phyloP scores from a whole-genome alignment of 2,888 invertebrate species.

The Chromoteleia sp. region DNA sequence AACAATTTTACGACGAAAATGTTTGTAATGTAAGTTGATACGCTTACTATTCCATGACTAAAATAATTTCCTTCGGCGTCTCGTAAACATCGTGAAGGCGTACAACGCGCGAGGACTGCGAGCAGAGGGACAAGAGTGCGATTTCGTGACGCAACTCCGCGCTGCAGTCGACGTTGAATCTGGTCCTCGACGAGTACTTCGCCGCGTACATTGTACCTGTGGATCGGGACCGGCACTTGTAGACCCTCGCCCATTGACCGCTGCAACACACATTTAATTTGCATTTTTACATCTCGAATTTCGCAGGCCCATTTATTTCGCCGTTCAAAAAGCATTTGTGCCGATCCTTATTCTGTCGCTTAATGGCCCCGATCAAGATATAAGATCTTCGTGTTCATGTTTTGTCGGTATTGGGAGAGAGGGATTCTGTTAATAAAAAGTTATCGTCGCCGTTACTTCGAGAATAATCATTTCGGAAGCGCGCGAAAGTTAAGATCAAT shows the following conservation, averaged over 20 bases:
- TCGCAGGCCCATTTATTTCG: slow-evolving; percentile 39
- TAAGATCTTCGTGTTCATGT: slow-evolving; percentile 46
- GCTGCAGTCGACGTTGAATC: slow-evolving; percentile 93
- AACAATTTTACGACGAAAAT: too few species aligned
- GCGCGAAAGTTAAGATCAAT: background rate
- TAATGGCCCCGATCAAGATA: slow-evolving; percentile 39
- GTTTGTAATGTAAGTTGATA: slow-evolving; percentile 12
- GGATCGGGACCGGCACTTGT: slow-evolving; percentile 94
- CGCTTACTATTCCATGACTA: slow-evolving; percentile 95
- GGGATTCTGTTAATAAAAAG: slow-evolving; percentile 52
- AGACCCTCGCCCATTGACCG: slow-evolving; percentile 98
- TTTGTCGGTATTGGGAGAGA: slow-evolving; percentile 36
- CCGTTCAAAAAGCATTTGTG: slow-evolving; percentile 13
- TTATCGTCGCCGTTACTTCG: slow-evolving; percentile 31
- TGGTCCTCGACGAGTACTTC: slow-evolving; percentile 96
- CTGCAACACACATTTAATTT: slow-evolving; percentile 87
- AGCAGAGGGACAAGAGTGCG: slow-evolving; percentile 94
- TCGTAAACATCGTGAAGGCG: slow-evolving; percentile 93
- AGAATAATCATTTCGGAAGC: slow-evolving; percentile 36
- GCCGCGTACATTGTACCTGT: slow-evolving; percentile 97
- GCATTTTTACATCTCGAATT: slow-evolving; percentile 47
- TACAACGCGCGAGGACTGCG: slow-evolving; percentile 93
- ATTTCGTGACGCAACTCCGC: slow-evolving; percentile 97
- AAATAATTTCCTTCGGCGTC: slow-evolving; percentile 89
- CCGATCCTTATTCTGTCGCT: slow-evolving; percentile 32